Base-by-base conservation (phyloP, 2,113 vertebrate species). In the Dicerorhinus sumatrensis region DNA sequence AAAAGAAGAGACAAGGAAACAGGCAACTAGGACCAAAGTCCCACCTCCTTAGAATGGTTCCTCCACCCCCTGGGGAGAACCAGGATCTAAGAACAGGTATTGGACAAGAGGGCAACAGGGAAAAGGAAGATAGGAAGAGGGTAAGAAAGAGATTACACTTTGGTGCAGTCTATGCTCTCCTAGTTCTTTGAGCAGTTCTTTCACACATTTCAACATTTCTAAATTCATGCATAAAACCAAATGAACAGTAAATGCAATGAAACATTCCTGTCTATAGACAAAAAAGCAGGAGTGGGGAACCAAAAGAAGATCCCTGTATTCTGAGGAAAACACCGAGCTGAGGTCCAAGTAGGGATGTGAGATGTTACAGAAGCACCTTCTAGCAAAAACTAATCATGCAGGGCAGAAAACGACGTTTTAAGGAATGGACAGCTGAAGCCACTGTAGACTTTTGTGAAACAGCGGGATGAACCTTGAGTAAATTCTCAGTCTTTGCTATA, bases 391-490 rank as follows among this genome's bases (percentile, higher is more conserved):
- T 76, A 89, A 88, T 92, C 79, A 95, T 97, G 97, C 20, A 69
- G 87, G 94, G 97, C 0, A 10, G 97, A 82, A 95, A 54, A 46
- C 58, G 60, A 76, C 51, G n/a, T 77, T 91, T 90, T 96, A 21
- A 94, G 60, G 97, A 83, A 77, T 82, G 56, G 77, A 91, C 46
- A 92, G 84, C 97, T 80, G 93, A 96, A 96, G 95, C 83, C 80
- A 97, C 72, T 89, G 36, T 65, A 69, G 11, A 80, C 42, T 92
- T 82, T 36, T 70, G 83, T 94, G 94, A 98, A 96, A 72, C 25
- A n/a, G 96, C 97, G 96, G 94, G 96, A 97, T 97, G 97, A 87
- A 79, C 25, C 1, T 91, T 89, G 92, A 94, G 90, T 97, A 93
- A 16, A 0, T 84, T 85, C 75, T 93, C 81, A 96, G 72, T 80